Conservation (phyloP, 2,113 vertebrate genomes). For the Micromys minutus region DNA sequence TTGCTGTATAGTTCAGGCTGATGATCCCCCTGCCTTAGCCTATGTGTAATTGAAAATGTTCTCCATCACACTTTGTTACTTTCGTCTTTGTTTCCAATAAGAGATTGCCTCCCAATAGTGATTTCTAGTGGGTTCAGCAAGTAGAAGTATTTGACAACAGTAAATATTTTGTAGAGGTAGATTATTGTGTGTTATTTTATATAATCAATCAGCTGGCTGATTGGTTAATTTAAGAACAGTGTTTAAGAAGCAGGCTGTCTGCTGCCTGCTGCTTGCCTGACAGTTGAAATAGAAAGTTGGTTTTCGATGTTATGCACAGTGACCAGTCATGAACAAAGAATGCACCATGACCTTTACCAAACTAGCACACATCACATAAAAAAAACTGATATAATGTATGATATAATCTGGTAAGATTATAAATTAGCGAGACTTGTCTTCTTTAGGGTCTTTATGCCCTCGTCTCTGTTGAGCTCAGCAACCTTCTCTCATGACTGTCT, state of each 20-base stretch:
- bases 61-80: background rate
- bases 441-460: background rate
- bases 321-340: conserved; percentile 12
- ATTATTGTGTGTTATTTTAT: conserved; percentile 57
- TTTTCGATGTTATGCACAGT: background rate
- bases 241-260: conserved; percentile 3
- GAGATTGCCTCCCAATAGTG: background rate
- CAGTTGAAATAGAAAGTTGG: background rate
- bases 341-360: background rate
- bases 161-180: conserved; percentile 34
- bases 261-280: background rate
- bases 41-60: background rate
- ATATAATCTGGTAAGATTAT: conserved; percentile 41
- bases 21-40: background rate
- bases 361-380: background rate
- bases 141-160: background rate
- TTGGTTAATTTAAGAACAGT: background rate
- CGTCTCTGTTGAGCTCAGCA: background rate
- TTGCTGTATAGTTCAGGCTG: background rate
- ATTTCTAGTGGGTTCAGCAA: background rate
- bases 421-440: conserved; percentile 13
- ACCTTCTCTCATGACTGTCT: background rate
- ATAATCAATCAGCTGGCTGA: too few relatives aligned
- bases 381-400: background rate
- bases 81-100: conserved; percentile 38